A percentile compares a stretch with the other conserved stretches of the same genome.
phyloP scores from a whole-genome alignment of 2,113 vertebrate species.

The Australoheros scitulus region DNA sequence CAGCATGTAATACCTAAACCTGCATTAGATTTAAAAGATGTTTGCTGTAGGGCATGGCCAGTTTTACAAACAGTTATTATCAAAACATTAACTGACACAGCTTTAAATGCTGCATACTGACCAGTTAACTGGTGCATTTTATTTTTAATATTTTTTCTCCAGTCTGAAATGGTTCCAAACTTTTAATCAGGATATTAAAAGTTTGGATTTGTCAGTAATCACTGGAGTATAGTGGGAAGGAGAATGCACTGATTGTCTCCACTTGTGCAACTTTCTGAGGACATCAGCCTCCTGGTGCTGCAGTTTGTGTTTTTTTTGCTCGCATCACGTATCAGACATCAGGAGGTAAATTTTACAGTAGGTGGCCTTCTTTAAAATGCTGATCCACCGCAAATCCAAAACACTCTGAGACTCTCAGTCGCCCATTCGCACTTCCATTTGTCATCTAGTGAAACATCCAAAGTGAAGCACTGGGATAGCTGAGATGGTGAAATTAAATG shows the following conservation, averaged over 20 bases:
- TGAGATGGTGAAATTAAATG: conserved; percentile 35
- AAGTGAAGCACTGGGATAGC: conserved; percentile 9
- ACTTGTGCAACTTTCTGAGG: neutral
- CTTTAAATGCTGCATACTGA: neutral
- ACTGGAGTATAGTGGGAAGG: neutral
- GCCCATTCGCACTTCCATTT: neutral
- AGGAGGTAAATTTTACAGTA: conserved; percentile 3
- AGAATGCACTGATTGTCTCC: neutral
- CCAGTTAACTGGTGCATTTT: neutral
- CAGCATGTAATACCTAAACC: neutral
- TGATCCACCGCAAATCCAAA: conserved; percentile 4
- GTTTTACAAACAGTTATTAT: neutral
- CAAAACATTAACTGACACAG: neutral
- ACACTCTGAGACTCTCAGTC: conserved; percentile 13
- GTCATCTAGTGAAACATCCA: conserved; percentile 12
- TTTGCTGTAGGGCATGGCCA: no score
- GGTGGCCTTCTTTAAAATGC: conserved; percentile 31
- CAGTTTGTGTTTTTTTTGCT: neutral
- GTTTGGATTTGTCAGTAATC: neutral
- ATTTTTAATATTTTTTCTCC: neutral
- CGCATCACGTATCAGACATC: conserved; percentile 8
- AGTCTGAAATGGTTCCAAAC: neutral
- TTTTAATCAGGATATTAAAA: neutral
- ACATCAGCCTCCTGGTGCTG: neutral
- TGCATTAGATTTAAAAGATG: neutral